Evolutionary conservation across 2,888 invertebrate species (phyloP), one percentile per base, ranked within the genome.

Genomic region (Andrena camellia): DNA sequence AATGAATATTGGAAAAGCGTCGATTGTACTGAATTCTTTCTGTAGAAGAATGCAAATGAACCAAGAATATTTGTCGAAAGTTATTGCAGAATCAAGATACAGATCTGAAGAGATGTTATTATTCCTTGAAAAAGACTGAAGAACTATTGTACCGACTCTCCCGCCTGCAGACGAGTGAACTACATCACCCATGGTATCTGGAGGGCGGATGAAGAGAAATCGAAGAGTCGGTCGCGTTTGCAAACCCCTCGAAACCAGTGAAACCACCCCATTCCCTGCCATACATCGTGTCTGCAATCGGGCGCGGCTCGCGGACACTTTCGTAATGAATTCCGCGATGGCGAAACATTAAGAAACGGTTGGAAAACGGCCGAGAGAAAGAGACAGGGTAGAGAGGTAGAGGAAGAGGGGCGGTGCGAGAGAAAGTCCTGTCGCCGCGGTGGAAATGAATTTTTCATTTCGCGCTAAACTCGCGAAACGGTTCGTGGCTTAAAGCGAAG

Each of bases 371-470:
- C n/a, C 33, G 67, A 35, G 59, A 57, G 68, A 60, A 69, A 52
- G 70, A 52, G 68, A 52, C 63, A 35, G 59, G 59, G 52, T 60
- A n/a, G 26, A 13, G 54, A 66, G 29, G 7, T 57, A 8, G 63
- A 54, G 54, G 33, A 29, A 42, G 48, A 42, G 35, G 52, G 10
- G 69, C 59, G 50, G 72, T 42, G 35, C 29, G 70, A 83, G 54
- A 62, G 67, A 64, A 83, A 78, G 67, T 68, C 82, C 86, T 83
- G 89, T 83, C 88, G 80, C 85, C 85, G 80, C 80, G 82, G 85
- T 90, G 87, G 86, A 88, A 90, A 91, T 91, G 90, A 91, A 92
- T 91, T 92, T 91, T 91, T 91, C 91, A 90, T 90, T 87, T 88
- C 87, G 87, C 89, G 89, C 88, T 90, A 91, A 90, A 90, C 89